Evolutionary conservation across 2,797 vertebrate genomes (phyloP), one percentile per base, ranked within the genome.

Genomic region (Caiman crocodilus): DNA sequence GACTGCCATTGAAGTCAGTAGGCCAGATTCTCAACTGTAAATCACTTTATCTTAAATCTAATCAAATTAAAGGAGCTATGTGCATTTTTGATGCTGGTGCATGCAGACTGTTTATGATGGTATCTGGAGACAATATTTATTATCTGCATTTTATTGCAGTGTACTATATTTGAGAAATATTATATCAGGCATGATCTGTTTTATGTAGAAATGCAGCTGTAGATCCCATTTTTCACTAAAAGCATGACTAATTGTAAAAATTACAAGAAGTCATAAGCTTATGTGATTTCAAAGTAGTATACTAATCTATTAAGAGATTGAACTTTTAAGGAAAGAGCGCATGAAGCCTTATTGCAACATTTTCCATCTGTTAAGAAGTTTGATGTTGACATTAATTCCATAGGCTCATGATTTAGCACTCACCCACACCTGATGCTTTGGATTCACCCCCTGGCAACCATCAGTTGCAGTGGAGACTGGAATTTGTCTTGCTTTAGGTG

Each of bases 401-500:
- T 83, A 90, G 93, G 88, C 85, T 96, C 76, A 6, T 92, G 79
- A 92, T 97, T 95, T 96, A 96, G 63, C 69, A 26, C 87, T 94
- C 89, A 89, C 94, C 93, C 93, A 88, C 93, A 97, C 95, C 95
- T 96, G 96, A 97, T 97, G 96, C 91, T 96, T 92, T 92, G 77
- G 26, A 90, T 1, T 11, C 3, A 6, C 61, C 92, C 96, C 76
- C 67, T 57, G 84, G 95, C 93, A 96, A 79, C 80, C 90, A 95
- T 96, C 94, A 95, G 58, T 90, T 94, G 84, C 92, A 85, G 85
- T 25, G 92, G 90, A 97, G 95, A 77, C 85, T 92, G 88, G 87
- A 96, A 97, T 97, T 96, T 96, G 82, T 97, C 94, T 97, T 97
- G 94, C 95, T 98, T 96, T 96, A 95, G 95, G 96, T 96, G 94